Evolutionary conservation across 1,140 invertebrate species (phyloP), one percentile per base, ranked within the genome.

Genomic region (Nixonia krombeini): DNA sequence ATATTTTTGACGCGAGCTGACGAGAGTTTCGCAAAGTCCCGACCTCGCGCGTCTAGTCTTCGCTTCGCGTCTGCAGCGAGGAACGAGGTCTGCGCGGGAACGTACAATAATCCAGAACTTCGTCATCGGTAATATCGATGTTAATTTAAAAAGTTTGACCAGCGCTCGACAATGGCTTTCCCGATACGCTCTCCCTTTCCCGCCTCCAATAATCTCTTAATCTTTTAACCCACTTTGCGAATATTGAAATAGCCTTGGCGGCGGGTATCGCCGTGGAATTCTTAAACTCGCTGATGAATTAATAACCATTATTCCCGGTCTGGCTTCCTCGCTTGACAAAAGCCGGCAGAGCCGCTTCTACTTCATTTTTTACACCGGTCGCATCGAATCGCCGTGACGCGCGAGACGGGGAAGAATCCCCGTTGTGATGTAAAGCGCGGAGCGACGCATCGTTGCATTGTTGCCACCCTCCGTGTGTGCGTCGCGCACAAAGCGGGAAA

Each of bases 361-460:
- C 5, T 7, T 9, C 2, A 9, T 15, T 40, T 40, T 18, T 40
- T 18, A 9, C 17, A 7, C 10, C 7, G 15, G 47, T 28, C 15
- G 13, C 40, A 37, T 38, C 37, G 41, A 33, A 65, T 56, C 26
- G 45, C 40, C 42, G 29, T 50, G 40, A 49, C 38, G 35, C 31
- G 44, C 29, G 12, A 18, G 38, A 25, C 40, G 21, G 26, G 35
- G n/a, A n/a, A n/a, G n/a, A n/a, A n/a, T n/a, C n/a, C 52, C 55
- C 59, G 58, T 44, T 72, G 70, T 75, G 72, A 76, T 76, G 75
- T 73, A 73, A 77, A 77, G 40, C 62, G 72, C 31, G 25, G 45
- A 41, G 46, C 41, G 45, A 47, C 64, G 59, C 50, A 61, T 53
- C 47, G 49, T 28, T 9, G 73, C 64, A 74, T 77, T 76, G 75